Evolutionary conservation across 1,140 invertebrate genomes (phyloP), one percentile per base, ranked within the genome.

Genomic region (Brachionus asplanchnoidis): DNA sequence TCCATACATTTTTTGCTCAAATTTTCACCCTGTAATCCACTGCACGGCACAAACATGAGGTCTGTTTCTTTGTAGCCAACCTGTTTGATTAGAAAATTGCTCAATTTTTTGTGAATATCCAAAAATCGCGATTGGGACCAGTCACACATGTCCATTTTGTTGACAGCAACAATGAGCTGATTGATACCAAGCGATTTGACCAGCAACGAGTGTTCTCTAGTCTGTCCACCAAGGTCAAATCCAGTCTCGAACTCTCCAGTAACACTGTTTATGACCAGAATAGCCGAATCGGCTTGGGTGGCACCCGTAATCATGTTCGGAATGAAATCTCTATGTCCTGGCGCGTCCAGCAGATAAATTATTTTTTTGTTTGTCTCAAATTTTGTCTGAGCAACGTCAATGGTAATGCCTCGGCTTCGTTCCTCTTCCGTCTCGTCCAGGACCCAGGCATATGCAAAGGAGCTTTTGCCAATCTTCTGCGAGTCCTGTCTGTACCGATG

Each of bases 361-460:
- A 86, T 80, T 46, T 83, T 83, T 14, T 93, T 93, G 50, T 93
- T 92, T 2, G 97, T 98, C 90, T 97, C 95, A 91, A 99, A 98
- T 86, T 94, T 93, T 1, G 95, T 95, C 86, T 95, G 93, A 5
- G 96, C 97, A 79, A 99, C 93, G 90, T 99, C 97, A 95, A 99
- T 99, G 9, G 97, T 99, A 42, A 99, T 97, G 60, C 94, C 94
- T 80, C 94, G 91, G 85, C 92, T 91, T 92, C 97, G 93, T 91
- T 99, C 97, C 90, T 99, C 97, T 8, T 95, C 95, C 85, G 96
- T 98, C 91, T 99, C 96, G 91, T 99, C 98, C n/a, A 99, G 90
- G 9, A 99, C 95, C 97, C 97, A 99, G 14, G 97, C 97, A 91
- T 95, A 99, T 90, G 95, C 94, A 88, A 99, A 99, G 65, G 96